These are phyloP conservation scores for Tetropium fuscum DNA, from an alignment of 2,888 invertebrate species.

Conservation along the genomic window DNA sequence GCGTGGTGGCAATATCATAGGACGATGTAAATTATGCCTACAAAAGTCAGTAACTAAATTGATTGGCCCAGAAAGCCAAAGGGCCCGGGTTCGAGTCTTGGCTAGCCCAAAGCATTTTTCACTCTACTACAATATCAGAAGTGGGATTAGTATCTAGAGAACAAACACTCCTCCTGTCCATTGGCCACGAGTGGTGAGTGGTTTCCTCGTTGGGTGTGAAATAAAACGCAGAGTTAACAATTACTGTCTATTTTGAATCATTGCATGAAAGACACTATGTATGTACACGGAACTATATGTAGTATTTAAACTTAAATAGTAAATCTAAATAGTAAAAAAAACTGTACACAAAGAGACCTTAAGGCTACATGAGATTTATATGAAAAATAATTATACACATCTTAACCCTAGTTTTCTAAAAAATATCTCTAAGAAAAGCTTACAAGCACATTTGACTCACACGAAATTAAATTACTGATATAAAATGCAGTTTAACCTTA, in stretches of 20 bases:
- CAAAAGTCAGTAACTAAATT: too few species aligned
- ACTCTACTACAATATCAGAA: too few species aligned
- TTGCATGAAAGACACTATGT: slow-evolving; percentile 55
- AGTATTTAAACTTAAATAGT: slow-evolving; percentile 51
- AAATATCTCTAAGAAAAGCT: slow-evolving; percentile 51
- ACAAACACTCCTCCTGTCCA: too few species aligned
- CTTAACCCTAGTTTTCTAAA: slow-evolving; percentile 52
- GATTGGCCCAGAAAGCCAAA: too few species aligned
- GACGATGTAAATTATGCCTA: too few species aligned
- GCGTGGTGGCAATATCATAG: too few species aligned
- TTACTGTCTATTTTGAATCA: slow-evolving; percentile 57
- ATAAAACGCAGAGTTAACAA: slow-evolving; percentile 44
- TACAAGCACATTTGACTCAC: slow-evolving; percentile 44
- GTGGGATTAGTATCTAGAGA: too few species aligned
- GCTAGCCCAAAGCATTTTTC: too few species aligned
- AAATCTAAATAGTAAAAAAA: slow-evolving; percentile 53
- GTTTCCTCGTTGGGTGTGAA: too few species aligned
- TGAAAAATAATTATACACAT: slow-evolving; percentile 59
- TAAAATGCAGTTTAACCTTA: slow-evolving; percentile 29
- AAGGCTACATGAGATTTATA: slow-evolving; percentile 55
- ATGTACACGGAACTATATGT: slow-evolving; percentile 50
- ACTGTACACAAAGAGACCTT: slow-evolving; percentile 57
- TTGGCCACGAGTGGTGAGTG: too few species aligned
- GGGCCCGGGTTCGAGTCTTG: too few species aligned
- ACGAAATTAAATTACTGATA: slow-evolving; percentile 30